Evolutionary conservation across 2,797 vertebrate species (phyloP).

Genomic region (Spondyliosoma cantharus): DNA sequence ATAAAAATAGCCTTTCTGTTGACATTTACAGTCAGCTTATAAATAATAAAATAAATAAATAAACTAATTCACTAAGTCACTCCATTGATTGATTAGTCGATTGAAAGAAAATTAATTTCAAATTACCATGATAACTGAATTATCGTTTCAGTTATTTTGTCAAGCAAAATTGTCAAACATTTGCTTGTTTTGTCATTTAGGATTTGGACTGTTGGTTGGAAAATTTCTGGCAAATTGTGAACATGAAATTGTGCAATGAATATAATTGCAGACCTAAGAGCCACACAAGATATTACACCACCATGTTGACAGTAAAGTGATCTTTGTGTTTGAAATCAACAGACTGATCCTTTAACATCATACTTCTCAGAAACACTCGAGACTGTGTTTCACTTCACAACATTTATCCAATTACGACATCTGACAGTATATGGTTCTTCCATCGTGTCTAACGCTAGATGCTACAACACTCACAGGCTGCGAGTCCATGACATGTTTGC

Average conservation of each 20-base stretch:
- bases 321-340: neutral
- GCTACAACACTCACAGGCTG: constrained; percentile 20
- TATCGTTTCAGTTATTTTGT: too few relatives aligned
- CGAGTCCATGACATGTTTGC: constrained; percentile 49
- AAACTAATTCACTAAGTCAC: neutral
- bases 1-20: neutral
- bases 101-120: too few relatives aligned
- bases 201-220: too few relatives aligned
- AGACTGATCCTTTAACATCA: neutral
- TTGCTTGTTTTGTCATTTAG: too few relatives aligned
- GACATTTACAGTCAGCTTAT: neutral
- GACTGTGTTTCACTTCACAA: neutral
- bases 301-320: neutral
- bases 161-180: too few relatives aligned
- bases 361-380: constrained; percentile 22
- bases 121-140: too few relatives aligned
- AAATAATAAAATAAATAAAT: constrained; percentile 3
- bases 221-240: too few relatives aligned
- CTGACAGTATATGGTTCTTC: constrained; percentile 29
- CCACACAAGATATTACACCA: neutral
- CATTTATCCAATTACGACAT: constrained; percentile 18
- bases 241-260: too few relatives aligned
- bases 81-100: too few relatives aligned
- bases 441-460: constrained; percentile 15
- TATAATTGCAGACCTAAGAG: too few relatives aligned